Percentiles rank a stretch among this genome's conserved stretches.
Evolutionary conservation across 2,113 vertebrate genomes (phyloP).

Genomic region (Atlantisia rogersi): DNA sequence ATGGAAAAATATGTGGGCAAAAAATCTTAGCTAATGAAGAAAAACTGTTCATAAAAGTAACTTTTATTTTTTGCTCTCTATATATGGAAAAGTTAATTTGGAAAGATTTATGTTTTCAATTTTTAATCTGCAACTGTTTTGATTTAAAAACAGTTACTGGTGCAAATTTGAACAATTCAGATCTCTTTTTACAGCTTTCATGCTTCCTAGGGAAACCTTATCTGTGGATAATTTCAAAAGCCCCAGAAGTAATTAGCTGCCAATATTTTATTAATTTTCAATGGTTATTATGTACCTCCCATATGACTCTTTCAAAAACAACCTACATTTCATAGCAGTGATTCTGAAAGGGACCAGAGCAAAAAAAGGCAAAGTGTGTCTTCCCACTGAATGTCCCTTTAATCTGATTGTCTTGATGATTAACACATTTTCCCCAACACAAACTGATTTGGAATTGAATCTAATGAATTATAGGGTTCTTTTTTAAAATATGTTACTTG

Average conservation of each 20-base stretch:
- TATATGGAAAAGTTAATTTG: not conserved
- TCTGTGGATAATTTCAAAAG: not conserved
- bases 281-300: not conserved
- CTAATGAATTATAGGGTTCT: fast-evolving
- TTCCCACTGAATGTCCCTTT: not conserved
- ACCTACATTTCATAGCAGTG: not conserved
- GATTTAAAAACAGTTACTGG: not conserved
- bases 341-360: not conserved
- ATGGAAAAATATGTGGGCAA: not conserved
- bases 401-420: not conserved
- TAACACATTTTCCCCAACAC: not conserved
- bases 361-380: not conserved
- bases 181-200: not conserved
- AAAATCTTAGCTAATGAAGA: not conserved
- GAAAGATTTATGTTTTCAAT: not conserved
- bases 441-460: not conserved
- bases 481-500: not conserved
- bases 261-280: not conserved
- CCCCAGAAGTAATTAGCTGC: not conserved
- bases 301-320: not conserved
- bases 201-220: not conserved
- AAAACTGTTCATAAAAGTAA: not conserved
- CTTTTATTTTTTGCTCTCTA: not conserved
- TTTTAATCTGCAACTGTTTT: not conserved
- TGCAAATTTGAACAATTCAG: not conserved